Percentiles rank a stretch among this genome's conserved stretches.
phyloP scores from a whole-genome alignment of 2,797 vertebrate species.

The Leuciscus waleckii region DNA sequence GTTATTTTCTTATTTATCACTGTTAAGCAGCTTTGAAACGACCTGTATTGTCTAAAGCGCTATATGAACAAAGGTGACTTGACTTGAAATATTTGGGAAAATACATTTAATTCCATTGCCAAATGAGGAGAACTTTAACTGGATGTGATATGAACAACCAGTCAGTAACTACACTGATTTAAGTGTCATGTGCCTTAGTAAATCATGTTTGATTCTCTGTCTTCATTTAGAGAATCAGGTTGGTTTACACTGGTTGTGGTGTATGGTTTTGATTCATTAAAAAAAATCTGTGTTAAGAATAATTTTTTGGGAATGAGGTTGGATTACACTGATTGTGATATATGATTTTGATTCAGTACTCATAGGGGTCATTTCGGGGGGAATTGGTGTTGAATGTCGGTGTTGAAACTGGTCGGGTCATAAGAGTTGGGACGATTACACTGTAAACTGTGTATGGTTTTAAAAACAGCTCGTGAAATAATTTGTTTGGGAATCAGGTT shows the following conservation, averaged over 20 bases:
- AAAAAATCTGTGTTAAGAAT: neutral
- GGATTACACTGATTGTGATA: conserved; percentile 4
- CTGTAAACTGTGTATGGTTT: neutral
- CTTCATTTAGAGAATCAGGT: neutral
- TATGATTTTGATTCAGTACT: neutral
- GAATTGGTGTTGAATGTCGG: neutral
- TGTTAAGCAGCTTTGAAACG: too few relatives aligned
- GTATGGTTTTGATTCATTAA: neutral
- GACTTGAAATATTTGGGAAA: neutral
- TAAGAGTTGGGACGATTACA: neutral
- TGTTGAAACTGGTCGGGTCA: neutral
- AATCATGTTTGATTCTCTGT: neutral
- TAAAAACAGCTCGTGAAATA: too few relatives aligned
- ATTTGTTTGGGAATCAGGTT: neutral
- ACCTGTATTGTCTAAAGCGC: too few relatives aligned
- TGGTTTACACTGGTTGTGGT: conserved; percentile 5
- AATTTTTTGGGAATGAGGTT: neutral
- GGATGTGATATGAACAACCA: neutral
- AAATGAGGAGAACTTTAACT: neutral
- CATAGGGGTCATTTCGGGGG: too few relatives aligned
- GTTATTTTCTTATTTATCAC: too few relatives aligned
- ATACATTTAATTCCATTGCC: neutral
- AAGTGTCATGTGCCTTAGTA: neutral
- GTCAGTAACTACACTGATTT: neutral
- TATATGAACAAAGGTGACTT: too few relatives aligned